These are phyloP conservation scores for Ornithoptera priamus DNA, from an alignment of 2,888 invertebrate species.

Conservation along the genomic window DNA sequence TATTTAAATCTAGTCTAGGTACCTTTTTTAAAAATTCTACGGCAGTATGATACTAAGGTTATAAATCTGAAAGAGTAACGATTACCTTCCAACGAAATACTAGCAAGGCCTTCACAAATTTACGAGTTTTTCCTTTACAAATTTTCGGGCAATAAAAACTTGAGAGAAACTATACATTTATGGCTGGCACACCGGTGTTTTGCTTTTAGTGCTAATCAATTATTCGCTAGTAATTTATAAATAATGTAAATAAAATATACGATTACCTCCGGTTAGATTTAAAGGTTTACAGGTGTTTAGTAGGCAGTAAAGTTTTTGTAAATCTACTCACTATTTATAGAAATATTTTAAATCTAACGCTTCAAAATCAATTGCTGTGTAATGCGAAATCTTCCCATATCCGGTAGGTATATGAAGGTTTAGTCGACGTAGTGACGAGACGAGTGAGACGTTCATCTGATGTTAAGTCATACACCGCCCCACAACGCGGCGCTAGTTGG, in stretches of 20 bases:
- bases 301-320: too few species aligned
- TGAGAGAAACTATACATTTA: constrained; percentile 3
- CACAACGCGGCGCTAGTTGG: too few species aligned
- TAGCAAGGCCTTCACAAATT: constrained; percentile 13
- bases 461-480: too few species aligned
- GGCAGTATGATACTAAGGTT: constrained; percentile 13
- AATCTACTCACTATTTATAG: too few species aligned
- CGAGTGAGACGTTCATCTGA: too few species aligned
- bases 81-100: constrained; percentile 18
- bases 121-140: constrained; percentile 24
- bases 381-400: too few species aligned
- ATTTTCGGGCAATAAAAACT: constrained; percentile 18
- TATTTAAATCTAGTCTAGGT: not conserved
- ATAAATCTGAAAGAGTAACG: constrained; percentile 20
- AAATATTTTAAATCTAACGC: too few species aligned
- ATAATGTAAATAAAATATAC: not conserved
- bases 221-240: not conserved
- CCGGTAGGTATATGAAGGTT: too few species aligned
- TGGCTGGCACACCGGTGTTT: not conserved
- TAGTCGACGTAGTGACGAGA: too few species aligned
- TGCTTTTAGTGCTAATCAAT: not conserved
- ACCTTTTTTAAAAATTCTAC: not conserved
- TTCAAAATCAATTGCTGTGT: too few species aligned
- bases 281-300: too few species aligned
- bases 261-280: not conserved